Conservation (phyloP, 2,888 invertebrate species). For the Sipunculus nudus region DNA sequence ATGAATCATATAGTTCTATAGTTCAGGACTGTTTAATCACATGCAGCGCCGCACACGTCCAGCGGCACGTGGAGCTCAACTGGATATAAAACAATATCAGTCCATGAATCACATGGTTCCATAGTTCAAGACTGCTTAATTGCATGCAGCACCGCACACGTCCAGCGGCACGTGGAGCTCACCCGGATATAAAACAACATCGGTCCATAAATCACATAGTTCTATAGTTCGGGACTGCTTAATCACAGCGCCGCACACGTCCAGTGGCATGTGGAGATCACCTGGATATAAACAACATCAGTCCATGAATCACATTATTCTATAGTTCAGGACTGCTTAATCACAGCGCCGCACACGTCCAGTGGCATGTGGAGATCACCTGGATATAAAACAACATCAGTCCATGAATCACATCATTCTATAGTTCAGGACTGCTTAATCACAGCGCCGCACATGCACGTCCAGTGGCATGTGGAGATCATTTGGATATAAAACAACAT, state of each 20-base stretch:
- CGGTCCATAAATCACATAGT: constrained; percentile 19
- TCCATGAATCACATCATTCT: constrained; percentile 22
- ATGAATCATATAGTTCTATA: constrained; percentile 24
- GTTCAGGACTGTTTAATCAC: too few species aligned
- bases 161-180: constrained; percentile 64
- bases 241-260: constrained; percentile 65
- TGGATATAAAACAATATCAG: constrained; percentile 37
- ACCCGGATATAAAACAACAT: constrained; percentile 47
- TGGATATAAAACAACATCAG: constrained; percentile 37
- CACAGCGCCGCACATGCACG: constrained; percentile 65
- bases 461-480: too few species aligned
- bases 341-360: constrained; percentile 65
- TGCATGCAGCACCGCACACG: constrained; percentile 65
- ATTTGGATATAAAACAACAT: too few species aligned
- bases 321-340: too few species aligned
- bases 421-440: too few species aligned
- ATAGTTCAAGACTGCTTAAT: too few species aligned
- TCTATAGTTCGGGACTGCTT: too few species aligned
- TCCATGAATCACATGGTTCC: constrained; percentile 22
- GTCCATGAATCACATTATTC: constrained; percentile 20
- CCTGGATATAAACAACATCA: constrained; percentile 47
- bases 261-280: constrained; percentile 63
- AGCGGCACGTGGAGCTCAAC: constrained; percentile 64
- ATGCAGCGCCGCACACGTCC: constrained; percentile 65
- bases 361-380: constrained; percentile 64